These are phyloP conservation scores for Anableps anableps DNA, from an alignment of 2,797 vertebrate genomes.

Conservation along the genomic window DNA sequence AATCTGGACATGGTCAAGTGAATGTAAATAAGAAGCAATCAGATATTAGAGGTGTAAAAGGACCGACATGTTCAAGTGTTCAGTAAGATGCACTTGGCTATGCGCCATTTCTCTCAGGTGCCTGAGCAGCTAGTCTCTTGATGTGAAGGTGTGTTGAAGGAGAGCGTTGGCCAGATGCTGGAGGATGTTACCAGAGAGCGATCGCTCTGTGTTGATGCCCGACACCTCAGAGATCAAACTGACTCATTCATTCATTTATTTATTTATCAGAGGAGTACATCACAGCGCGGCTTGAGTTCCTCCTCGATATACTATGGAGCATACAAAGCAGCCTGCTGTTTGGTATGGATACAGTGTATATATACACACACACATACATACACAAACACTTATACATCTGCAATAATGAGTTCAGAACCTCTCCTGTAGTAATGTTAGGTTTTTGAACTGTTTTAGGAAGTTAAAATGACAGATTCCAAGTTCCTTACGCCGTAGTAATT, in stretches of 20 bases:
- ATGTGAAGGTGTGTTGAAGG: not conserved
- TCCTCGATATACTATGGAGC: not conserved
- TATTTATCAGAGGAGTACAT: slow-evolving; percentile 60
- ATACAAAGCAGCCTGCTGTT: not conserved
- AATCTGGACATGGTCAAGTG: slow-evolving; percentile 17
- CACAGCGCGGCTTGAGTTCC: slow-evolving; percentile 43
- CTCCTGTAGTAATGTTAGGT: not conserved
- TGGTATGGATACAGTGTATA: not conserved
- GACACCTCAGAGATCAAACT: slow-evolving; percentile 2
- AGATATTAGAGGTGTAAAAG: slow-evolving; percentile 36
- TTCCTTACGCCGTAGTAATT: not conserved
- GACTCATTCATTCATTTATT: slow-evolving; percentile 51
- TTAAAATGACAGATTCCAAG: not conserved
- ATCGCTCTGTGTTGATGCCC: slow-evolving; percentile 18
- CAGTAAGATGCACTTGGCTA: slow-evolving; percentile 17
- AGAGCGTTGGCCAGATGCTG: not conserved
- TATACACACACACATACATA: not conserved
- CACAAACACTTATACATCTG: not conserved
- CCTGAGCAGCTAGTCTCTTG: slow-evolving; percentile 5
- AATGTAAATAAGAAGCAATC: slow-evolving; percentile 35
- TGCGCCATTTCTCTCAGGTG: slow-evolving; percentile 30
- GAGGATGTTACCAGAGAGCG: slow-evolving; percentile 52
- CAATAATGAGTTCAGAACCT: not conserved
- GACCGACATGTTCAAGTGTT: slow-evolving; percentile 12
- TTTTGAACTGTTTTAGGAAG: not conserved